These are phyloP conservation scores for Leptodactylus fuscus DNA, from an alignment of 2,113 vertebrate genomes.

Conservation along the genomic window DNA sequence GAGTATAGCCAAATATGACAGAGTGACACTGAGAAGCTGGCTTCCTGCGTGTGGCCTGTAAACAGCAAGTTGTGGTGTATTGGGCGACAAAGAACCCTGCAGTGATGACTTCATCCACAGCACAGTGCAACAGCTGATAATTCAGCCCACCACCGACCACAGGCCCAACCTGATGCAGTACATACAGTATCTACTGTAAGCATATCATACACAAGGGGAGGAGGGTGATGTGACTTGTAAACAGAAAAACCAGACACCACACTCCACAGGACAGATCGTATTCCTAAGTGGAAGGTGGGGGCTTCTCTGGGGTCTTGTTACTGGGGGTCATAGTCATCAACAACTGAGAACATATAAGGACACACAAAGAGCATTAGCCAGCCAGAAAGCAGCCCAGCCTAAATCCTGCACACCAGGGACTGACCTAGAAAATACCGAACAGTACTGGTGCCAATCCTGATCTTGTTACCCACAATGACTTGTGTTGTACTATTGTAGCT, in stretches of 20 bases:
- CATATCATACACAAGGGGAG: neutral
- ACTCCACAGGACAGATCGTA: neutral
- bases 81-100: conserved; percentile 10
- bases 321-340: neutral
- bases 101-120: conserved; percentile 24
- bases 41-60: neutral
- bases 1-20: neutral
- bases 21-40: neutral
- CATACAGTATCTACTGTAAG: neutral
- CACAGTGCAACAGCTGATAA: neutral
- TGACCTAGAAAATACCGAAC: neutral
- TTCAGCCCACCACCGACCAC: neutral
- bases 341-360: neutral
- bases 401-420: neutral
- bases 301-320: neutral
- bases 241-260: neutral
- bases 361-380: neutral
- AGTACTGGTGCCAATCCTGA: neutral
- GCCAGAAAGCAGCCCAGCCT: neutral
- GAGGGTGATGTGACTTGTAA: too few relatives aligned
- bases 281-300: neutral
- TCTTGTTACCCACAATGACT: neutral
- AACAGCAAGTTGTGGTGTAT: neutral
- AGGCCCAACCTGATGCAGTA: neutral
- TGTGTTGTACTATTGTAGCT: neutral